A percentile compares a stretch with the other conserved stretches of the same genome.
Conservation (phyloP, 2,888 invertebrate genomes). For the Hydrotaea diabolus region DNA sequence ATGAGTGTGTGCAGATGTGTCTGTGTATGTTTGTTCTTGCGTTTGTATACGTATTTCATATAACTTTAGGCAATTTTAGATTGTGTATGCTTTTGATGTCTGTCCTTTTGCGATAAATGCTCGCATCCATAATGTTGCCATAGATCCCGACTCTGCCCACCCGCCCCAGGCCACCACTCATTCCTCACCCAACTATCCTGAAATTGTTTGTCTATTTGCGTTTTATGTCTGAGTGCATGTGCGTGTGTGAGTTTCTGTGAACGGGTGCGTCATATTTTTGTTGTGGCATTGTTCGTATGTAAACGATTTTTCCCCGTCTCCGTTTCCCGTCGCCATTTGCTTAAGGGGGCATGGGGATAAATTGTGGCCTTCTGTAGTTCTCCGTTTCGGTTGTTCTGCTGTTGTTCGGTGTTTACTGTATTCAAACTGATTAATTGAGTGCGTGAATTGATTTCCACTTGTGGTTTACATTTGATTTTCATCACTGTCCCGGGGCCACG, state of each 20-base stretch:
- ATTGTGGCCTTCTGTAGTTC: not conserved
- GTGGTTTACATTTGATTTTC: slow-evolving; percentile 66
- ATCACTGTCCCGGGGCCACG: slow-evolving; percentile 19
- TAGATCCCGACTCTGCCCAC: not conserved
- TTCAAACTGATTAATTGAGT: slow-evolving; percentile 68
- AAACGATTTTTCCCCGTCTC: not conserved
- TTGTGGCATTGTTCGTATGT: slow-evolving; percentile 4
- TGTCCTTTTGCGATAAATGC: slow-evolving; percentile 33
- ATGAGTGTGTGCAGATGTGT: not conserved
- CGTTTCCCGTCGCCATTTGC: not conserved
- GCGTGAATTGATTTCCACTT: slow-evolving; percentile 69
- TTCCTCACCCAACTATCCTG: not conserved
- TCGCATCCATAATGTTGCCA: not conserved
- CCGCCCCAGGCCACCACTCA: too few species aligned
- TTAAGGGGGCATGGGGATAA: not conserved
- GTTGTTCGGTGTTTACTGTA: slow-evolving; percentile 22
- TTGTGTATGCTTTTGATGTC: slow-evolving; percentile 63
- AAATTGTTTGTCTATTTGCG: slow-evolving; percentile 25
- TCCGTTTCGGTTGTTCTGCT: not conserved
- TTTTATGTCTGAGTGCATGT: not conserved
- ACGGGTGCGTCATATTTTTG: slow-evolving; percentile 23
- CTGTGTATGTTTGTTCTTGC: slow-evolving; percentile 8
- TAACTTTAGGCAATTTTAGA: slow-evolving; percentile 59
- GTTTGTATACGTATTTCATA: slow-evolving; percentile 25
- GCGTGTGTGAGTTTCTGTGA: not conserved